These are phyloP conservation scores for Margarornis squamiger DNA, from an alignment of 2,797 vertebrate species.

Conservation along the genomic window DNA sequence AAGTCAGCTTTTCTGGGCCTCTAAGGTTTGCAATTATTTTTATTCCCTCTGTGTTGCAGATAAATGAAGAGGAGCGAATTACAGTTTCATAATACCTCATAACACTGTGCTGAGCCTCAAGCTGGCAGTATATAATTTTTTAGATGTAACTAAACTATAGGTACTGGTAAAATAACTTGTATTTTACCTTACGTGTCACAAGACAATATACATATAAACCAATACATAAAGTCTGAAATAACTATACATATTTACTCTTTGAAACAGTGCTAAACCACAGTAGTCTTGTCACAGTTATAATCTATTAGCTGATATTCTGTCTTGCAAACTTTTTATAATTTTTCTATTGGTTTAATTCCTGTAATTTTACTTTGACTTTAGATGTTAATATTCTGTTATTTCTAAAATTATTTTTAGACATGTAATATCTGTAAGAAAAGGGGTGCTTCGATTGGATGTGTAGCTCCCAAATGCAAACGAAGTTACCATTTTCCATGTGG, in stretches of 20 bases:
- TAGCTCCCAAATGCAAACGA: constrained; percentile 84
- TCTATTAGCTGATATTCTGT: not conserved
- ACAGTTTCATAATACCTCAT: not conserved
- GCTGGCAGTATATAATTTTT: not conserved
- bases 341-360: not conserved
- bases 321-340: not conserved
- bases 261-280: not conserved
- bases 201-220: not conserved
- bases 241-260: not conserved
- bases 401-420: constrained; percentile 73
- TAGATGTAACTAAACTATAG: not conserved
- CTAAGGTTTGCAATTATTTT: not conserved
- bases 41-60: not conserved
- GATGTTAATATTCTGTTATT: not conserved
- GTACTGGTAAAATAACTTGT: not conserved
- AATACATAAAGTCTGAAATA: not conserved
- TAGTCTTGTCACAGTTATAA: not conserved
- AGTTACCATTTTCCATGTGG: constrained; percentile 92
- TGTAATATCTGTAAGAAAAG: constrained; percentile 86
- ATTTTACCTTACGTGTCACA: not conserved
- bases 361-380: not conserved
- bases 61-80: not conserved
- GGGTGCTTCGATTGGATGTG: constrained; percentile 91
- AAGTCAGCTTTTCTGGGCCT: not conserved
- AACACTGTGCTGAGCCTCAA: not conserved